phyloP scores from a whole-genome alignment of 2,113 vertebrate genomes.

The Pelobates fuscus region DNA sequence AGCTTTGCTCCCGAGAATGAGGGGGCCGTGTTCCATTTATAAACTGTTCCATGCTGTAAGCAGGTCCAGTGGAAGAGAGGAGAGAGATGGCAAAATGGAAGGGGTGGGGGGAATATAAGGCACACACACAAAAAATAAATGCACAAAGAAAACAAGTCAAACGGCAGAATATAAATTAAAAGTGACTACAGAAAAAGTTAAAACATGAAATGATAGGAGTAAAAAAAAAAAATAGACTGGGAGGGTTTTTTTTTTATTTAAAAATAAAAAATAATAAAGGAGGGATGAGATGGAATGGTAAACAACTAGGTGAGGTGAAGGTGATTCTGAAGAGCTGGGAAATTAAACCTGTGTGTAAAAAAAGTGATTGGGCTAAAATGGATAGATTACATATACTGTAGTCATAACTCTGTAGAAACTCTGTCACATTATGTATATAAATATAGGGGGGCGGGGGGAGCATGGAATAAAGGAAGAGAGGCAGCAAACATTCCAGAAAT shows the following conservation, averaged over 20 bases:
- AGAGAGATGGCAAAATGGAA: background rate
- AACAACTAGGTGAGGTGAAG: background rate
- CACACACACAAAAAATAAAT: background rate
- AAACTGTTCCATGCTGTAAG: slow-evolving; percentile 75
- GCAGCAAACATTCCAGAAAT: background rate
- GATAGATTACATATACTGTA: no score
- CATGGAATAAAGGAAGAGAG: background rate
- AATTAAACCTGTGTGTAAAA: no score
- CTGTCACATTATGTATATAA: background rate
- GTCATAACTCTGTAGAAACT: no score
- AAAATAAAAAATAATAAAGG: background rate
- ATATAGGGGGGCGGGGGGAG: background rate
- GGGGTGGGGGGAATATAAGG: no score
- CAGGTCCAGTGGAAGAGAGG: slow-evolving; percentile 64
- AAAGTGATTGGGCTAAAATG: background rate
- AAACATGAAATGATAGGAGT: no score
- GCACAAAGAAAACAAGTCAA: background rate
- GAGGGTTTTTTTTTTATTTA: no score
- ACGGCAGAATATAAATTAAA: background rate
- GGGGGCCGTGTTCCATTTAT: slow-evolving; percentile 73
- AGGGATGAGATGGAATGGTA: background rate
- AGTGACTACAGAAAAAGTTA: background rate
- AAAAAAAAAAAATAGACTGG: no score
- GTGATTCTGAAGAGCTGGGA: background rate
- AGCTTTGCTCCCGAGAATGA: slow-evolving; percentile 63